Evolutionary conservation across 2,113 vertebrate genomes (phyloP), one percentile per base, ranked within the genome.

Genomic region (Porphyrio hochstetteri): DNA sequence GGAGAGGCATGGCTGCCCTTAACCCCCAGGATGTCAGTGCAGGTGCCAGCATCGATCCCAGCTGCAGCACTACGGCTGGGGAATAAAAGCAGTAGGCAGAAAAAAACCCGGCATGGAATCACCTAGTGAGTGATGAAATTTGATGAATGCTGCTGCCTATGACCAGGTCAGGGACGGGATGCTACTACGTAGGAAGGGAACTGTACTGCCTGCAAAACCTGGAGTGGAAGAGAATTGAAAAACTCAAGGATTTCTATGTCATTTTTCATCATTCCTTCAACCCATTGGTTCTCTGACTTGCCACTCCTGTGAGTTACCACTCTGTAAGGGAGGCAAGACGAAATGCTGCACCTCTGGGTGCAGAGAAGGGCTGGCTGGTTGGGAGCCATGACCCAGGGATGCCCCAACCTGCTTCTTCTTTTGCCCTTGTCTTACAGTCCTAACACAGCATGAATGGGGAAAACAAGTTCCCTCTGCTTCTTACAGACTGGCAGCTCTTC

Each of bases 241-340:
- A 50, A 63, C 36, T 42, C 57, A 3, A 0, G 16, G 8, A 23
- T 91, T 87, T 79, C 56, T 67, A 6, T 64, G 38, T 21, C 6
- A n/a, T 68, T 90, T 81, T 69, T n/a, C 50, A 36, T 36, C 28
- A 72, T 2, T 0, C 16, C 27, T 81, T 31, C 50, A 57, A 5
- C 6, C 25, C 36, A 21, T 7, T 1, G 0, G 5, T 70, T 0
- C 0, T 48, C 33, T 57, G 86, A 65, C 50, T 11, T 87, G 74
- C 24, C 7, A 10, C 29, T 50, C 5, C 0, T 18, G 31, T 70
- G 79, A 65, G 23, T 24, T 78, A 17, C 35, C 2, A 1, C 35
- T 78, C 0, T 0, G 42, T 55, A 48, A 92, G 44, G 56, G 20
- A 46, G 38, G 14, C 53, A 56, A 88, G 38, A 17, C 0, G 0